Conservation (phyloP, 2,113 vertebrate genomes). For the Pagrus major region DNA sequence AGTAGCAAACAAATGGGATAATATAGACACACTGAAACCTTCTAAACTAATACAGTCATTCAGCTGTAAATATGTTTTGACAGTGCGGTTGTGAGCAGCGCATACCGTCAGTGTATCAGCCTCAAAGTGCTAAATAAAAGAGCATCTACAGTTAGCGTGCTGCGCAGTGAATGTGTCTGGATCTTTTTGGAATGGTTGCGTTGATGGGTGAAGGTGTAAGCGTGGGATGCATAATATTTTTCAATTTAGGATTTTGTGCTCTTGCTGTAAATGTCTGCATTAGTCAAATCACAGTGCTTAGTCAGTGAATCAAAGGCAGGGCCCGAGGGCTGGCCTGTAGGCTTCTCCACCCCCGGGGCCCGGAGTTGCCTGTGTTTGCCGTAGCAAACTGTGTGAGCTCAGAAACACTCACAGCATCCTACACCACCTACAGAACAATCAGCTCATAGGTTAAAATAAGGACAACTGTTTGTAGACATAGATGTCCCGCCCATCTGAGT, state of each 20-base stretch:
- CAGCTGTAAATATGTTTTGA: slow-evolving; percentile 40
- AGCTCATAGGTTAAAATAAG: too few species aligned
- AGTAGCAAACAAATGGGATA: slow-evolving; percentile 19
- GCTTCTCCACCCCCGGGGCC: slow-evolving; percentile 25
- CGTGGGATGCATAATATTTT: slow-evolving; percentile 20
- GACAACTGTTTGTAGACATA: too few species aligned
- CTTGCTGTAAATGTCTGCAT: slow-evolving; percentile 51
- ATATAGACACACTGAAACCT: slow-evolving; percentile 18
- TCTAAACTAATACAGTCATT: slow-evolving; percentile 9
- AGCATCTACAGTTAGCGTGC: background rate
- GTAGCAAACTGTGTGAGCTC: slow-evolving; percentile 35
- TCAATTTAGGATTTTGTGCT: slow-evolving; percentile 30
- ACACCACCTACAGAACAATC: slow-evolving; percentile 24
- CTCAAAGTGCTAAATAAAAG: slow-evolving; percentile 26
- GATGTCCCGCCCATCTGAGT: background rate
- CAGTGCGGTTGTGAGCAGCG: background rate
- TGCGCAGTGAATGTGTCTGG: background rate
- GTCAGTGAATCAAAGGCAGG: slow-evolving; percentile 53
- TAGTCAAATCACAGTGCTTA: slow-evolving; percentile 59
- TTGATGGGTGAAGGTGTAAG: background rate
- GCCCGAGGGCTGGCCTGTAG: slow-evolving; percentile 63
- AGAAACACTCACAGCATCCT: slow-evolving; percentile 11
- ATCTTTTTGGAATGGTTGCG: background rate
- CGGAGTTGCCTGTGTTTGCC: slow-evolving; percentile 41
- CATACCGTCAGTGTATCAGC: slow-evolving; percentile 4